These are phyloP conservation scores for Laticauda laticaudata DNA, from an alignment of 2,113 vertebrate genomes.

Conservation along the genomic window DNA sequence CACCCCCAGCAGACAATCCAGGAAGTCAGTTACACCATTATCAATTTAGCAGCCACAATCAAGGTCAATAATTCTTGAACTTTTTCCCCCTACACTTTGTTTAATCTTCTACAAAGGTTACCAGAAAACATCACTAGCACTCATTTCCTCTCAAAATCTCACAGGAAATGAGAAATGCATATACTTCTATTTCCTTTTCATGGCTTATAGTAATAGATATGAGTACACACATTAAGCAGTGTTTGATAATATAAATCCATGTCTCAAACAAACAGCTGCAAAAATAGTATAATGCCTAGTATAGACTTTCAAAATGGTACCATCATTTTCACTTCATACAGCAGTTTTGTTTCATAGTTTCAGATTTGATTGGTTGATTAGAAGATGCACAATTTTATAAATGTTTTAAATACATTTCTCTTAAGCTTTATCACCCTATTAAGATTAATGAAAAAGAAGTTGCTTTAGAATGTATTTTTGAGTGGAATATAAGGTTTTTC, in stretches of 20 bases:
- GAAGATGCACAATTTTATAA: background rate
- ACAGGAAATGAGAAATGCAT: conserved; percentile 18
- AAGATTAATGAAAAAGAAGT: background rate
- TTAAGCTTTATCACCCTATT: background rate
- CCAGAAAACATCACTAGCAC: rapidly evolving
- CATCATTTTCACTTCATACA: background rate
- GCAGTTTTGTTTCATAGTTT: background rate
- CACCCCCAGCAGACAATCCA: conserved; percentile 6
- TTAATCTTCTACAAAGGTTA: background rate
- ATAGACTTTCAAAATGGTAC: background rate
- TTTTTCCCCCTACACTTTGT: background rate
- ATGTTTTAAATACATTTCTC: background rate
- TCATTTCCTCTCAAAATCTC: conserved; percentile 1
- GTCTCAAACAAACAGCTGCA: background rate
- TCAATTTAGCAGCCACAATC: background rate
- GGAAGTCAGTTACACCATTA: conserved; percentile 10
- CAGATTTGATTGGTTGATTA: background rate
- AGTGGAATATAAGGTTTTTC: background rate
- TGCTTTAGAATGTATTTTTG: background rate
- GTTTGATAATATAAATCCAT: background rate
- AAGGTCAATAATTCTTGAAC: background rate
- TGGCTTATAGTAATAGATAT: background rate
- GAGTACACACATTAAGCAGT: background rate
- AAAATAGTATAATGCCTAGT: background rate
- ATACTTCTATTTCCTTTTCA: background rate